Evolutionary conservation across 2,888 invertebrate species (phyloP).

Genomic region (Leucoma salicis): DNA sequence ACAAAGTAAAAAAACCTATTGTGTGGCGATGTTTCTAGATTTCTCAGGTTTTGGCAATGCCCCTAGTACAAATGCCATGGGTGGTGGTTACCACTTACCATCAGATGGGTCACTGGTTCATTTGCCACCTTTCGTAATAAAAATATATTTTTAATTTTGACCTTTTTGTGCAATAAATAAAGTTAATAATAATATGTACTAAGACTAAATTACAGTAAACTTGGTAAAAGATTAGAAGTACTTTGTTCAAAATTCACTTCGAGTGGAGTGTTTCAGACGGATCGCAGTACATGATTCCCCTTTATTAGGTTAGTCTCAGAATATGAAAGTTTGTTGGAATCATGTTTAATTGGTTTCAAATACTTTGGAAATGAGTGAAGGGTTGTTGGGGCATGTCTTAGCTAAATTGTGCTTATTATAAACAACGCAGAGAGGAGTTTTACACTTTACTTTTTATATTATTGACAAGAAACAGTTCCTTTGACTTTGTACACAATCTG

Average conservation of each 20-base stretch:
- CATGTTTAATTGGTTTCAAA: slow-evolving; percentile 66
- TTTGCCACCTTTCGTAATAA: too few species aligned
- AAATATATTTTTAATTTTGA: slow-evolving; percentile 7
- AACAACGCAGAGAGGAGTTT: too few species aligned
- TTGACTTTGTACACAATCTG: too few species aligned
- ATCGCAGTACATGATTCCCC: slow-evolving; percentile 69
- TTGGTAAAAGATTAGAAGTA: slow-evolving; percentile 74
- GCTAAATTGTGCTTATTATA: slow-evolving; percentile 29
- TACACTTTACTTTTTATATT: too few species aligned
- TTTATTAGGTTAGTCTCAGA: slow-evolving; percentile 71
- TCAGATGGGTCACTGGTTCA: too few species aligned
- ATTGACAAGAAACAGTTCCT: too few species aligned
- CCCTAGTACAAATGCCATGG: too few species aligned
- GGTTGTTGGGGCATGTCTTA: slow-evolving; percentile 32
- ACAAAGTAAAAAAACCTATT: too few species aligned
- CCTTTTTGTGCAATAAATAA: slow-evolving; percentile 39
- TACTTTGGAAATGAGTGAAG: slow-evolving; percentile 50
- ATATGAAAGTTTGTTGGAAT: slow-evolving; percentile 67
- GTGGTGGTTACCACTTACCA: too few species aligned
- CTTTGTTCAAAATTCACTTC: slow-evolving; percentile 78
- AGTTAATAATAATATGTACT: background rate
- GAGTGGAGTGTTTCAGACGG: slow-evolving; percentile 69
- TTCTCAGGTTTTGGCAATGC: too few species aligned
- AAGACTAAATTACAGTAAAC: slow-evolving; percentile 29
- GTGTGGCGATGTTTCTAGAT: too few species aligned